Conservation (phyloP, 2,797 vertebrate species). For the Parauchenoglanis ngamensis region DNA sequence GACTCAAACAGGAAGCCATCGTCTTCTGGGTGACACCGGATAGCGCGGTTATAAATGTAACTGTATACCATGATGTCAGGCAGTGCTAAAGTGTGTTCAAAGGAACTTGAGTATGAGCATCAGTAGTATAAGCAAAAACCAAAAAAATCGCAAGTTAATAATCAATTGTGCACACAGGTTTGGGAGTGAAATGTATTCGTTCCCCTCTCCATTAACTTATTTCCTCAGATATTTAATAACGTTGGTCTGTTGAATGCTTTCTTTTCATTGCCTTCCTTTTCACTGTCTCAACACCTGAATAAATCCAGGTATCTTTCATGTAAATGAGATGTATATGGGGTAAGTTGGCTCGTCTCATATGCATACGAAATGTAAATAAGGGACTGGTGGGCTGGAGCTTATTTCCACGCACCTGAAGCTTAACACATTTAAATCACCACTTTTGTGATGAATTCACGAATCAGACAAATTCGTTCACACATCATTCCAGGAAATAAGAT, state of each 20-base stretch:
- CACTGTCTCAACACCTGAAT: not conserved
- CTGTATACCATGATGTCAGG: not conserved
- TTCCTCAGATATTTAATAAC: slow-evolving; percentile 10
- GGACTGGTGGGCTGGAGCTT: not conserved
- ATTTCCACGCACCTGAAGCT: slow-evolving; percentile 1
- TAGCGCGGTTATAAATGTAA: not conserved
- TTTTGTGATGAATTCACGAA: not conserved
- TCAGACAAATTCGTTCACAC: not conserved
- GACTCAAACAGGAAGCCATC: not conserved
- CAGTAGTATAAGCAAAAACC: not conserved
- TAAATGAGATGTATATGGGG: not conserved
- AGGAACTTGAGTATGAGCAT: not conserved
- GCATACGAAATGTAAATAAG: not conserved
- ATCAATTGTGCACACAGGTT: not conserved
- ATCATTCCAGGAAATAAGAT: not conserved
- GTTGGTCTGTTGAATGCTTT: not conserved
- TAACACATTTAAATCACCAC: not conserved
- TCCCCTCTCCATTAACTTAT: not conserved
- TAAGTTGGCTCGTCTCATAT: not conserved
- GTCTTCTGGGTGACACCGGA: not conserved
- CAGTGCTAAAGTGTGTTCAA: not conserved
- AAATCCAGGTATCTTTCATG: not conserved
- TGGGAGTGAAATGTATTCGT: not conserved
- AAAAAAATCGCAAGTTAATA: not conserved
- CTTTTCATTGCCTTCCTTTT: not conserved